Base-by-base conservation (phyloP, 1,140 invertebrate species). In the Saccostrea cuccullata region DNA sequence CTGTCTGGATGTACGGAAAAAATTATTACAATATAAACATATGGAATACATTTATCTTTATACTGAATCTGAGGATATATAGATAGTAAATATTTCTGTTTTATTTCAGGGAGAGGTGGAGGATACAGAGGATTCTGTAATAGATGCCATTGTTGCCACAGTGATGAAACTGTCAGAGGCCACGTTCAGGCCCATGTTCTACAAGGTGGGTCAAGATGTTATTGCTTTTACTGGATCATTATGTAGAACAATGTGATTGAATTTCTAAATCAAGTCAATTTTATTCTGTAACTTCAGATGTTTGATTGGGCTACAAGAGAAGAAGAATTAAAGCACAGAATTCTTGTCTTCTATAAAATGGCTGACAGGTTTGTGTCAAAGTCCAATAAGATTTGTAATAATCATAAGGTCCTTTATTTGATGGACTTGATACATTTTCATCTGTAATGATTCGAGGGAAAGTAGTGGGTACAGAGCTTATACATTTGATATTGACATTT, bases 101-200 rank as follows among this genome's bases (percentile, higher is more conserved):
- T 58, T 9, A 73, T 9, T 70, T 36, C 36, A 55, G 85, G 30
- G 1, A 55, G 89, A 90, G 36, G 67, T 94, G 12, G 89, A 93
- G n/a, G 70, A 91, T 1, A 95, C 97, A 0, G 98, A 99, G 95
- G 96, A 96, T 20, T 95, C 96, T 92, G 96, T 98, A 0, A 96
- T 98, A 0, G 96, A 97, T 85, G 96, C 97, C 0, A 94, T 98
- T 30, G 96, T 97, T 6, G 95, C 96, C 60, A 96, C 98, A 86
- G 96, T 98, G 30, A 95, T 99, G 9, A 98, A 98, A 94, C 94
- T 99, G 23, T 98, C 98, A 15, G 98, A 99, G 94, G 96, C 96
- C 0, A 97, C 96, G 26, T 99, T 99, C 94, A 96, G 97, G 90
- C 97, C 98, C 5, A 96, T 99, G 84, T 98, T 98, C 94, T 97